A percentile compares a stretch with the other conserved stretches of the same genome.
phyloP scores from a whole-genome alignment of 2,797 vertebrate species.

The Helicolenus hilgendorfi region DNA sequence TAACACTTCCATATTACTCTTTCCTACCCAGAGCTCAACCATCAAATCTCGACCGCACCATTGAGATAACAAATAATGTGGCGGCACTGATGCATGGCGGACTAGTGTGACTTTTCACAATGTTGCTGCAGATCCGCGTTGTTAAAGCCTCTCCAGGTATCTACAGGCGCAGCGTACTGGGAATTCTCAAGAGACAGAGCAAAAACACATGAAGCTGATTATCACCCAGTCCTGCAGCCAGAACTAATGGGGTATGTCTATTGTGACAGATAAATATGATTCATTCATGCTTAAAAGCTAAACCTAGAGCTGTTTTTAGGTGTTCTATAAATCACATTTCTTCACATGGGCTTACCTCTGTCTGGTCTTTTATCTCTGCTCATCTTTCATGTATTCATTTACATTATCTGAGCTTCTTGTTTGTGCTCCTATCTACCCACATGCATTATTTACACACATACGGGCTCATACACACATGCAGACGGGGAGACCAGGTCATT shows the following conservation, averaged over 20 bases:
- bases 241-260: conserved; percentile 27
- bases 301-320: conserved; percentile 12
- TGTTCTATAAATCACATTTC: conserved; percentile 22
- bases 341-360: neutral
- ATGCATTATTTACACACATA: conserved; percentile 46
- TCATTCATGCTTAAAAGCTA: conserved; percentile 29
- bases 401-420: conserved; percentile 21
- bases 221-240: neutral
- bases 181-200: conserved; percentile 1
- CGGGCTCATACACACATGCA: neutral
- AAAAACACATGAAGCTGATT: conserved; percentile 18
- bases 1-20: neutral
- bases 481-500: conserved; percentile 21
- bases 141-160: neutral
- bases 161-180: neutral
- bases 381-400: conserved; percentile 35
- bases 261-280: conserved; percentile 34
- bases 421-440: conserved; percentile 4
- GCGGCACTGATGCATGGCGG: neutral
- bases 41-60: neutral
- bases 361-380: neutral
- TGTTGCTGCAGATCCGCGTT: neutral
- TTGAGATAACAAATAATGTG: neutral
- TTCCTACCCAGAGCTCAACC: neutral
- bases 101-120: neutral